Evolutionary conservation across 2,113 vertebrate species (phyloP).

Genomic region (Poecile atricapillus): DNA sequence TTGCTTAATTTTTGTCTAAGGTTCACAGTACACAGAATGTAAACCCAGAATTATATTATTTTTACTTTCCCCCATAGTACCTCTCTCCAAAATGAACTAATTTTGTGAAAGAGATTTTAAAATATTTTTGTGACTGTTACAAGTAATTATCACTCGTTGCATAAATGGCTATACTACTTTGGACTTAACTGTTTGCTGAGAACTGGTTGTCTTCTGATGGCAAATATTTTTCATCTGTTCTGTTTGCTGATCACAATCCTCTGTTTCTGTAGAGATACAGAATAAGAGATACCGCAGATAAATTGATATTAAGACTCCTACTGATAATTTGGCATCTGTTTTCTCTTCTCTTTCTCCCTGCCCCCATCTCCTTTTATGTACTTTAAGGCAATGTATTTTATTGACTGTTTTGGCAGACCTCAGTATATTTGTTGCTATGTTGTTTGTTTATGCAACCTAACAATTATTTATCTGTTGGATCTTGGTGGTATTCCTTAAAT

Average conservation of each 20-base stretch:
- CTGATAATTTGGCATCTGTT: background rate
- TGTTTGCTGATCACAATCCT: background rate
- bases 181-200: background rate
- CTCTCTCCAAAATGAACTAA: background rate
- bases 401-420: background rate
- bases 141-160: background rate
- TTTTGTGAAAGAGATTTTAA: background rate
- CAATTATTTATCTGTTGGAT: background rate
- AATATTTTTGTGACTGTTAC: background rate
- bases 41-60: background rate
- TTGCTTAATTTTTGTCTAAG: background rate
- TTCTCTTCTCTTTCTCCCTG: background rate
- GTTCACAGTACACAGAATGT: background rate
- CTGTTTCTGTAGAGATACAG: no score
- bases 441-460: background rate
- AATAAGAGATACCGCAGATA: background rate
- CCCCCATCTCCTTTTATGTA: rapidly evolving
- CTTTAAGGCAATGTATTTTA: background rate
- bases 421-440: background rate
- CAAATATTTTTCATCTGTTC: background rate
- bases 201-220: background rate
- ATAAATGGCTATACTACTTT: background rate
- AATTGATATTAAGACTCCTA: background rate
- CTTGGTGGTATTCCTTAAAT: background rate
- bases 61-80: background rate